Conservation (phyloP, 2,888 invertebrate genomes). For the Ditula angustiorana region DNA sequence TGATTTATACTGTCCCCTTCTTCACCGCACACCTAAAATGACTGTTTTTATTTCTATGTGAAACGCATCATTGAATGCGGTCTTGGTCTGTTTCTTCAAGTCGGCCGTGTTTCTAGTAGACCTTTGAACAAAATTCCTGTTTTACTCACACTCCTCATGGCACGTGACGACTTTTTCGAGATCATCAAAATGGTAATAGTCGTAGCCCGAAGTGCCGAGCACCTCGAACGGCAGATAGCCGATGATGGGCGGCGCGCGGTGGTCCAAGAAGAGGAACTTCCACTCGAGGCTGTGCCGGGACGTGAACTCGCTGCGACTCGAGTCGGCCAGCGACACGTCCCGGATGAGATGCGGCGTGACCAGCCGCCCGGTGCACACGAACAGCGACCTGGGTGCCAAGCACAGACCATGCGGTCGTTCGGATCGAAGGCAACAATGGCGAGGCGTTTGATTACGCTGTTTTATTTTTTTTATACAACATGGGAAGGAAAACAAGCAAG, state of each 20-base stretch:
- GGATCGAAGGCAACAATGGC: no score
- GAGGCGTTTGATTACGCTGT: no score
- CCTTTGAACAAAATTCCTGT: neutral
- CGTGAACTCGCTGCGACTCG: slow-evolving; percentile 93
- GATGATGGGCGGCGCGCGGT: slow-evolving; percentile 95
- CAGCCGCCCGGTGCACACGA: slow-evolving; percentile 93
- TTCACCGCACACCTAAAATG: no score
- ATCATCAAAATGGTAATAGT: slow-evolving; percentile 98
- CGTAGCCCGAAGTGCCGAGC: slow-evolving; percentile 97
- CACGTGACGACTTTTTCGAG: slow-evolving; percentile 94
- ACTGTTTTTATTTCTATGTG: no score
- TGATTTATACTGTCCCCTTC: no score
- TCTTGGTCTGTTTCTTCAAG: no score
- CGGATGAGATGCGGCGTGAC: slow-evolving; percentile 93
- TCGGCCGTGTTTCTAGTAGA: no score
- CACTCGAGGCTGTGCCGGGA: slow-evolving; percentile 97
- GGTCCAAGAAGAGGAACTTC: slow-evolving; percentile 97
- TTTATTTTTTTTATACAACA: no score
- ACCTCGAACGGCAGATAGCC: slow-evolving; percentile 98
- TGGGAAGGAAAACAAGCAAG: no score
- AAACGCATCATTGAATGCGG: no score
- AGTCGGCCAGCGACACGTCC: slow-evolving; percentile 93
- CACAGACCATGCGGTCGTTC: no score
- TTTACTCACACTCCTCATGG: slow-evolving; percentile 93
- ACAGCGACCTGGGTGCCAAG: slow-evolving; percentile 88